Evolutionary conservation across 2,888 invertebrate genomes (phyloP), one percentile per base, ranked within the genome.

Genomic region (Cheilosia pagana): DNA sequence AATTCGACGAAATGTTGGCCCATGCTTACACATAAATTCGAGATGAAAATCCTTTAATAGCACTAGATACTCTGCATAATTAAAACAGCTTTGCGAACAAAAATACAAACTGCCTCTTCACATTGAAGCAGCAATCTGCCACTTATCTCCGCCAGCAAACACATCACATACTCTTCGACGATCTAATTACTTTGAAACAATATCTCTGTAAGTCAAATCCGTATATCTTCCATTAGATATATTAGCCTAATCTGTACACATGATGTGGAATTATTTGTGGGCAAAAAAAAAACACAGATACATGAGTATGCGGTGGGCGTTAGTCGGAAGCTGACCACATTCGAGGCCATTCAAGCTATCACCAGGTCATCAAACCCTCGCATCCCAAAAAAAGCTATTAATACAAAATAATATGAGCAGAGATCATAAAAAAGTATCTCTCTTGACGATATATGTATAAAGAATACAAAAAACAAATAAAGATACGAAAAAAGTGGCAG

Each of bases 281-380:
- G 63, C 14, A 28, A 1, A 8, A 2, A 35, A 31, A 31, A 19
- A 52, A 48, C 67, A 60, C 52, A 74, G 65, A 67, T 55, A 35
- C 31, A 52, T 62, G 55, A 74, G 70, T 65, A 68, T 76, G 60
- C 67, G 70, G 85, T 85, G 85, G 85, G 85, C 85, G 85, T 79
- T 81, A 81, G 81, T 85, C 85, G 85, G 85, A 85, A 85, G 81
- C 81, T 81, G 85, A 85, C 79, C 75, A 85, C 60, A 81, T 75
- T 85, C 85, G 85, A 85, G 85, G 85, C 81, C 85, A 71, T 76
- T 85, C 59, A 75, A 81, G 81, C 81, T 70, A 81, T 85, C 85
- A 81, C 60, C 85, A 81, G 85, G 85, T 79, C 85, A 85, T 85
- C 85, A 81, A 65, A 81, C 85, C 81, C 81, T 71, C 75, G 65